A percentile compares a stretch with the other conserved stretches of the same genome.
These are phyloP conservation scores for Panthera tigris DNA, from an alignment of 2,113 vertebrate genomes.

Conservation along the genomic window DNA sequence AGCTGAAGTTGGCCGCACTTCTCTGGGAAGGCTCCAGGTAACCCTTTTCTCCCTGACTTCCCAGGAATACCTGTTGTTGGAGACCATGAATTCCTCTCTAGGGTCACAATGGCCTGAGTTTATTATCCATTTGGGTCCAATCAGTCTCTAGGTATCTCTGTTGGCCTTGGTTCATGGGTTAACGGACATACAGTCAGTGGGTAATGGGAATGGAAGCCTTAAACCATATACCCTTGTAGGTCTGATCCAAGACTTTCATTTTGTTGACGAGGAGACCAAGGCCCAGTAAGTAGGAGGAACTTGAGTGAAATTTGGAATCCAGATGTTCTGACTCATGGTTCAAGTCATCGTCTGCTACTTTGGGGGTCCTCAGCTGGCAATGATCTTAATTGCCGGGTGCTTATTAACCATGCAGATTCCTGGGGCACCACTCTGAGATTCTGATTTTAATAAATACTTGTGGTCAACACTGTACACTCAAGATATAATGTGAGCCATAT, in stretches of 20 bases:
- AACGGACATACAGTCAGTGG: neutral
- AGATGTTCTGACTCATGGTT: neutral
- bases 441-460: neutral
- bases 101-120: neutral
- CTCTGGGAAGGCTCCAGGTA: neutral
- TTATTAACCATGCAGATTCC: neutral
- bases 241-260: neutral
- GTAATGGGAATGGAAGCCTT: neutral
- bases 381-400: neutral
- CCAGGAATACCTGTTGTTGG: too few species aligned
- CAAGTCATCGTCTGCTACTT: neutral
- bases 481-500: neutral
- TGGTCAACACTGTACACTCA: neutral
- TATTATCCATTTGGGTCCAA: neutral
- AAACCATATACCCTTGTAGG: neutral
- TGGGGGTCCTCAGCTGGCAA: neutral
- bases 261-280: neutral
- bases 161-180: neutral
- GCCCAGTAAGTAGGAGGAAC: neutral
- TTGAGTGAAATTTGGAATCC: neutral
- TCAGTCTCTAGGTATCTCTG: neutral
- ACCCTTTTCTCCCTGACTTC: neutral
- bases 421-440: neutral
- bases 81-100: neutral
- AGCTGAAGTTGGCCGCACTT: neutral